Evolutionary conservation across 1,140 invertebrate species (phyloP).

Genomic region (Danaus plexippus): DNA sequence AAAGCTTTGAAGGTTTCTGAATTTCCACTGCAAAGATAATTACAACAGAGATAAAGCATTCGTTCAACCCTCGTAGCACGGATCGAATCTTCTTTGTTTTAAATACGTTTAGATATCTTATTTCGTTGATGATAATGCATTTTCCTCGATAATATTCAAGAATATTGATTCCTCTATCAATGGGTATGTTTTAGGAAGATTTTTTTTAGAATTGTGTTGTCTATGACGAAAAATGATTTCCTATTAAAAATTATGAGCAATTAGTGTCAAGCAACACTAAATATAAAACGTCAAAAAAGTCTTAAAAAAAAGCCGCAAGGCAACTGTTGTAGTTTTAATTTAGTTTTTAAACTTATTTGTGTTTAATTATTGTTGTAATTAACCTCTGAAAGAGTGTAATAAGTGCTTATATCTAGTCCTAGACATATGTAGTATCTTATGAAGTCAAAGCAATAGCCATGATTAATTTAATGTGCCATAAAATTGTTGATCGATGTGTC

Average conservation of each 20-base stretch:
- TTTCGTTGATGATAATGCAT: no score
- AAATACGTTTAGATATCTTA: no score
- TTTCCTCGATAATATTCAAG: no score
- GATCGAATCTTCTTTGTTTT: no score
- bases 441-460: conserved; percentile 32
- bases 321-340: conserved; percentile 52
- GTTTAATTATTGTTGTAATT: conserved; percentile 56
- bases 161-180: no score
- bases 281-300: conserved; percentile 65
- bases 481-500: conserved; percentile 51
- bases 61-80: no score
- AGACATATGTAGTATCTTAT: conserved; percentile 32
- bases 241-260: conserved; percentile 59
- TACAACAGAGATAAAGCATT: no score
- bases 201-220: conserved; percentile 22
- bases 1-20: no score
- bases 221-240: conserved; percentile 55
- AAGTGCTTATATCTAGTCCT: conserved; percentile 62
- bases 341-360: conserved; percentile 64
- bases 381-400: conserved; percentile 31
- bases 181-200: no score
- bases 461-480: conserved; percentile 56
- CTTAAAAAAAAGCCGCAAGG: conserved; percentile 55
- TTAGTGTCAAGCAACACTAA: conserved; percentile 67
- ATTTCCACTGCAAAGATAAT: no score